Percentiles rank a stretch among this genome's conserved stretches.
These are phyloP conservation scores for Bursaphelenchus okinawaensis DNA, from an alignment of 2,888 invertebrate genomes.

Conservation along the genomic window DNA sequence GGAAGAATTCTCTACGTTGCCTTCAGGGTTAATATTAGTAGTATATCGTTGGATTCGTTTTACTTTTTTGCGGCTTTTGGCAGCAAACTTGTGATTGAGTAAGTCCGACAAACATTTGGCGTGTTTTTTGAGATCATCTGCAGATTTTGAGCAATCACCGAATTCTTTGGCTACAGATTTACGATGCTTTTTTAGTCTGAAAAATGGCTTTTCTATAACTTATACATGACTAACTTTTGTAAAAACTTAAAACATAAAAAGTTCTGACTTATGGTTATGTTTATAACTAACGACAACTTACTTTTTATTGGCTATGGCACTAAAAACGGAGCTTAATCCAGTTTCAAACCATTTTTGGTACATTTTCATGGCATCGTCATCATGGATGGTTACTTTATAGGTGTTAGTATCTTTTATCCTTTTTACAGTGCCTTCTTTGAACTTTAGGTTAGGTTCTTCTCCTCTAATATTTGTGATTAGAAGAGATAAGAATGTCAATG, in stretches of 20 bases:
- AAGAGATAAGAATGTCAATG: too few relatives aligned
- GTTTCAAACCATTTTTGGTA: neutral
- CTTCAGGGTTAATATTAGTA: too few relatives aligned
- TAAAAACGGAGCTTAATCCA: neutral
- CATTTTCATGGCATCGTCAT: neutral
- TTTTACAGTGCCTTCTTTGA: too few relatives aligned
- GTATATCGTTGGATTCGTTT: neutral
- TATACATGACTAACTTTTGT: too few relatives aligned
- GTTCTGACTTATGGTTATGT: neutral
- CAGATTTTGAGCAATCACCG: constrained; percentile 4
- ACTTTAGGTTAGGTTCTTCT: too few relatives aligned
- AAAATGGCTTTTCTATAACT: too few relatives aligned
- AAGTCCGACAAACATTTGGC: constrained; percentile 6
- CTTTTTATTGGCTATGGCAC: neutral
- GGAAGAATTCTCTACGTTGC: too few relatives aligned
- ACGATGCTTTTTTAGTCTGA: constrained; percentile 7
- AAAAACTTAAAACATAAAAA: neutral
- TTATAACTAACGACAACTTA: too few relatives aligned
- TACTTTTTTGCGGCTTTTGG: neutral
- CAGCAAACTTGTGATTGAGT: constrained; percentile 1
- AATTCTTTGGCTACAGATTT: constrained; percentile 2
- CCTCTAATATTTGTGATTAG: too few relatives aligned
- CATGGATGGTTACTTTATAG: neutral
- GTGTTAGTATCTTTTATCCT: neutral
- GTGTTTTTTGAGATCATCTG: constrained; percentile 4